Evolutionary conservation across 2,888 invertebrate genomes (phyloP), one percentile per base, ranked within the genome.

Genomic region (Caenorhabditis drosophilae): DNA sequence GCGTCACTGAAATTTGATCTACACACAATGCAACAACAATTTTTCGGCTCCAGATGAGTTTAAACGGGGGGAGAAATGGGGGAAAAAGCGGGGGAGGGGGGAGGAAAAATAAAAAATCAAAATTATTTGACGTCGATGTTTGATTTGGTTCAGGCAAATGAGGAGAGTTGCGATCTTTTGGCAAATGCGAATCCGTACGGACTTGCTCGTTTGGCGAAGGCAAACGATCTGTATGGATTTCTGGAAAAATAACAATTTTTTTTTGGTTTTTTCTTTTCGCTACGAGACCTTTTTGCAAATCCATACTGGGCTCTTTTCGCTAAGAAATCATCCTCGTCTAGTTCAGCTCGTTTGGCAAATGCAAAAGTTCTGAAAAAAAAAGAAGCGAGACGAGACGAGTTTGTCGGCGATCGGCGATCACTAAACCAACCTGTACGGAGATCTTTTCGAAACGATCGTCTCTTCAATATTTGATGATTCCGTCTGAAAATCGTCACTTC

Each of bases 101-200:
- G 26, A 35, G 22, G 22, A 20, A 36, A 47, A 22, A 25, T 4
- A 22, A 40, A 41, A 20, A 46, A 42, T 34, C 40, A 38, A 45
- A 34, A 36, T 27, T 16, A 34, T 22, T 42, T 53, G 36, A 36
- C 25, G n/a, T n/a, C n/a, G n/a, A n/a, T n/a, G n/a, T n/a, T n/a
- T n/a, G n/a, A n/a, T n/a, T n/a, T n/a, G n/a, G n/a, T n/a, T 48
- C 61, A 71, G 27, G 71, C 71, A 54, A 71, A 71, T 40, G 71
- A 71, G 16, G 59, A 60, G 52, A 56, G 53, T 27, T 50, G 58
- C 27, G 59, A 58, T n/a, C 71, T 48, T 55, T 71, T 71, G 62
- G 72, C 72, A 49, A 72, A 72, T 23, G 72, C 72, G 54, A 72
- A 72, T 44, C 72, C 72, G 51, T 72, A 72, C 35, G 72, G 72